These are phyloP conservation scores for Phalera bucephala DNA, from an alignment of 2,888 invertebrate genomes.

Conservation along the genomic window DNA sequence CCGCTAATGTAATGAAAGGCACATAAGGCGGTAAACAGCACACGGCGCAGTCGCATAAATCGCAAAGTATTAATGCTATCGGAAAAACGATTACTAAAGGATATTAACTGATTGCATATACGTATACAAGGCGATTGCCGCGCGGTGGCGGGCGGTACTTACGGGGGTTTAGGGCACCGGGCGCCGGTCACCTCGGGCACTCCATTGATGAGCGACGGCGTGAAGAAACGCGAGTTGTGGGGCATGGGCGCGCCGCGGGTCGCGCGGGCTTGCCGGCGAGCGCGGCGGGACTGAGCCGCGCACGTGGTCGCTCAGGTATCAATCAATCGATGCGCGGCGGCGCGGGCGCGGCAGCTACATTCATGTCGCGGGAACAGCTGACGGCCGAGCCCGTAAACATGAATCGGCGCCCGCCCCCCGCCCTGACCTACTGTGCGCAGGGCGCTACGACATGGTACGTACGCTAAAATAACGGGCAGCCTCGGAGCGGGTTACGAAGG, in stretches of 20 bases:
- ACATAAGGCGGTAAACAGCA: slow-evolving; percentile 54
- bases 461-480: slow-evolving; percentile 9
- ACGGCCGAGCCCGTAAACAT: slow-evolving; percentile 78
- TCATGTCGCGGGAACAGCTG: slow-evolving; percentile 78
- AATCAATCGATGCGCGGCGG: slow-evolving; percentile 75
- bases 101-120: slow-evolving; percentile 38
- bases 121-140: slow-evolving; percentile 28
- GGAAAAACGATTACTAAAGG: slow-evolving; percentile 55
- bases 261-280: slow-evolving; percentile 64
- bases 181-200: slow-evolving; percentile 68
- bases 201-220: slow-evolving; percentile 66
- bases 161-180: slow-evolving; percentile 40
- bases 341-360: slow-evolving; percentile 70
- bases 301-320: slow-evolving; percentile 66
- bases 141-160: slow-evolving; percentile 29
- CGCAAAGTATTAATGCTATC: slow-evolving; percentile 51
- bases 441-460: slow-evolving; percentile 22
- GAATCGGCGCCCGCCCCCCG: slow-evolving; percentile 57
- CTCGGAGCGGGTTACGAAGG: too few species aligned
- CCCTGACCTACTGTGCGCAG: slow-evolving; percentile 52
- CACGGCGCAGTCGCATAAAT: slow-evolving; percentile 63
- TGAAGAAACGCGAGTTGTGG: slow-evolving; percentile 41
- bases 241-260: slow-evolving; percentile 40
- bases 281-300: slow-evolving; percentile 62
- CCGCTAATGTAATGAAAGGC: slow-evolving; percentile 54